These are phyloP conservation scores for Chlamydotis undulata DNA, from an alignment of 2,113 vertebrate genomes.

Conservation along the genomic window DNA sequence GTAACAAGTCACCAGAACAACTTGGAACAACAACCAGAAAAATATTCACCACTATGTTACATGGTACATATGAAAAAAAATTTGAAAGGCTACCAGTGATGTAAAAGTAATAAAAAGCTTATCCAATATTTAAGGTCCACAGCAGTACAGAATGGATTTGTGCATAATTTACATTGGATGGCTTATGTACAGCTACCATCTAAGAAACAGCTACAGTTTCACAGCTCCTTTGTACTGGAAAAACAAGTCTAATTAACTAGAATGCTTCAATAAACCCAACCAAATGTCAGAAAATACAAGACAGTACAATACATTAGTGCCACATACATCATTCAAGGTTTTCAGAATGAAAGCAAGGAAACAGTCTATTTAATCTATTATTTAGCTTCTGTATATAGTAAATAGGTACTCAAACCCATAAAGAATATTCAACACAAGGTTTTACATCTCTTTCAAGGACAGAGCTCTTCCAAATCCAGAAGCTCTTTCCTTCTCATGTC, in stretches of 20 bases:
- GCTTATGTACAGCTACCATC: not conserved
- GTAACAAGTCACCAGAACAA: not conserved
- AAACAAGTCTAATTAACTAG: not conserved
- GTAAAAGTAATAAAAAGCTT: not conserved
- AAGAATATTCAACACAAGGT: not conserved
- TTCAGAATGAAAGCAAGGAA: slow-evolving; percentile 1
- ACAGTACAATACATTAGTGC: not conserved
- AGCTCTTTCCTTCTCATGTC: not conserved
- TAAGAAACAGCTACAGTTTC: not conserved
- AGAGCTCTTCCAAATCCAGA: not conserved
- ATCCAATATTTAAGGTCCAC: slow-evolving; percentile 18
- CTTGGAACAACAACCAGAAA: not conserved
- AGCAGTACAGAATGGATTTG: not conserved
- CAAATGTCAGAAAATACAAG: slow-evolving; percentile 16
- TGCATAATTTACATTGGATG: slow-evolving; percentile 28
- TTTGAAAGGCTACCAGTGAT: not conserved
- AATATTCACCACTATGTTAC: not conserved
- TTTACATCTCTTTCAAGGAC: not conserved
- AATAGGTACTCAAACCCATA: not conserved
- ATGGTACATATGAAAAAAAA: not conserved
- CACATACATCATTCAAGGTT: not conserved
- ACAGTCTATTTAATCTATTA: slow-evolving; percentile 3
- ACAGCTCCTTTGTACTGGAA: not conserved
- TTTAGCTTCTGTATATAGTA: not conserved
- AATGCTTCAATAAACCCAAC: not conserved